Base-by-base conservation (phyloP, 2,797 vertebrate genomes). In the Pelochelys cantorii region DNA sequence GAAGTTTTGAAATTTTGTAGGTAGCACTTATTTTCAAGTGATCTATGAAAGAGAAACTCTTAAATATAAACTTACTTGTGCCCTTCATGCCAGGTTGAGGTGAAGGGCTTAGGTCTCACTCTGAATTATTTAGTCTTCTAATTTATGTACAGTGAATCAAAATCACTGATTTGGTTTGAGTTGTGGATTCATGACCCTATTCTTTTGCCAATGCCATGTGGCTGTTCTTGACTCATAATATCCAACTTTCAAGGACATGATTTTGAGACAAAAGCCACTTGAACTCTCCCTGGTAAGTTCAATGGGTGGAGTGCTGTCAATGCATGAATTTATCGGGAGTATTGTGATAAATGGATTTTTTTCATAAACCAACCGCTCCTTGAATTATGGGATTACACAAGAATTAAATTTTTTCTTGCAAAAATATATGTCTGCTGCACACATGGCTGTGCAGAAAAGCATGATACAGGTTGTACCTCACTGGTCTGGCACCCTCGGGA, bases 321-420 rank as follows among this genome's bases (percentile, higher is more conserved):
- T 13, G 60, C 29, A 65, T 54, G 56, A 81, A 83, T 91, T 37
- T 74, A 37, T 85, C 88, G 34, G 20, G 10, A 22, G 48, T 60
- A 8, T 84, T 55, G 25, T n/a, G 83, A 42, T 81, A 92, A 23
- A n/a, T 81, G 53, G 31, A 42, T 11, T 79, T 81, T 75, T 79
- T 92, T 7, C 11, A 65, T 80, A 85, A 89, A 88, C 57, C 14
- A 59, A 8, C 22, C 3, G 62, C 84, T 23, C 1, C 20, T 84
- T 60, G 55, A 2, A 4, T 79, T 12, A 5, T 11, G 23, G 62
- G 81, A 79, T 11, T 89, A 14, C 34, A 90, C 12, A 59, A 13
- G 18, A 92, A 93, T 86, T 87, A 84, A 81, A n/a, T 10, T 13
- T 59, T 31, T 56, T 89, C 79, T 94, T 85, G 93, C 89, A 92